Base-by-base conservation (phyloP, 2,888 invertebrate species). In the Archips xylosteana region DNA sequence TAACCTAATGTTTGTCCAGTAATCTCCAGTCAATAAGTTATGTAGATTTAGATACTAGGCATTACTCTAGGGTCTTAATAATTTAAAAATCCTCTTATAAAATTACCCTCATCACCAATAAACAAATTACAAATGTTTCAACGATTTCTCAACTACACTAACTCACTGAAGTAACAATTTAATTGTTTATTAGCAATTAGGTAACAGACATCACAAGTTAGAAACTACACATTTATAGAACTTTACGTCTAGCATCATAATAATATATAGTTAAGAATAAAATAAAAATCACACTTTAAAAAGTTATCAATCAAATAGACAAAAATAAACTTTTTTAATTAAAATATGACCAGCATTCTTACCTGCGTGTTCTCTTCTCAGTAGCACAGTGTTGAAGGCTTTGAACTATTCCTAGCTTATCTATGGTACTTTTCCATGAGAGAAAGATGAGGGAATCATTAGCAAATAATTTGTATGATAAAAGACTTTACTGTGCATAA, bases 111-210 rank as follows among this genome's bases (percentile, higher is more conserved):
- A 78, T 83, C 79, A 84, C 83, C 80, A 84, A 85, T 83, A 83
- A 86, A 84, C 84, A 85, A 74, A 83, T 78, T 75, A 71, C 78
- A 75, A 75, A 76, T 80, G 74, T 80, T 78, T 80, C 80, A 85
- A 85, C 81, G 83, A 80, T 80, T 80, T 81, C 80, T 81, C 80
- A 77, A 78, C 79, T 81, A 83, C 75, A 60, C 78, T 78, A 80
- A 83, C 77, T 78, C 78, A 79, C 78, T 75, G 78, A 80, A 76
- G 78, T 78, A 79, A 80, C 78, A 83, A 83, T 80, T 78, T 78
- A 77, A 84, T 83, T 83, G 83, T 84, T 85, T 85, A 85, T 86
- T 79, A 85, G 84, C 79, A 81, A 82, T 81, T 78, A 81, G 81
- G 81, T 82, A 83, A 85, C 79, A 76, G 65, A 78, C 77, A 77